Evolutionary conservation across 2,888 invertebrate genomes (phyloP), one percentile per base, ranked within the genome.

Genomic region (Vanessa cardui): DNA sequence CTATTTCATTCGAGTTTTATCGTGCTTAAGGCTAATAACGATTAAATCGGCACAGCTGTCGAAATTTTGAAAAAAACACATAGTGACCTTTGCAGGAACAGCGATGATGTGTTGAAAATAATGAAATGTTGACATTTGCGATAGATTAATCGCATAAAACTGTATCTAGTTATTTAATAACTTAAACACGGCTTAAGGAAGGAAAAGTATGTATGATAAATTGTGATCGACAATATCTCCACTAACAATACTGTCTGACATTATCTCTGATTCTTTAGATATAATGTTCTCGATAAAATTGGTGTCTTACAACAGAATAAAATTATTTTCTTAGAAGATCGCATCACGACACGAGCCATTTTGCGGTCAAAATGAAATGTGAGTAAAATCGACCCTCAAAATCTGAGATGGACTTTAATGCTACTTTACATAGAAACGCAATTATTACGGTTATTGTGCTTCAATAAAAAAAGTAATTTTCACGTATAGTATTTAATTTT

Each of bases 311-410:
- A 68, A 50, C 63, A 16, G 68, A 73, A 71, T 74, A 75, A 12
- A 73, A 76, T 86, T 89, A 91, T 81, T 90, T 83, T 77, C 79
- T 79, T 82, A 76, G 75, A 73, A 71, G 83, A 86, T 85, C 86
- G 86, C 87, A 78, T 72, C 76, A 79, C 77, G 76, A 73, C 77
- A 79, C 77, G 74, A 75, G 72, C 69, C 69, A 73, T 71, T 72
- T 79, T 79, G 87, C 87, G 83, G 81, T 85, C 85, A 84, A 80
- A 77, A 91, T 91, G 91, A 85, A 82, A 78, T 80, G 91, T 91
- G 80, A 89, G 90, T 90, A 69, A 9, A 6, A n/a, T 21, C 18
- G 12, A 12, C 26, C 52, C 21, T 31, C 15, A 26, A 26, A 52
- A 26, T 39, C 39, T 39, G 12, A 39, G 9, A 12, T 9, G 4